phyloP scores from a whole-genome alignment of 2,888 invertebrate genomes.

The Trachelus tabidus region DNA sequence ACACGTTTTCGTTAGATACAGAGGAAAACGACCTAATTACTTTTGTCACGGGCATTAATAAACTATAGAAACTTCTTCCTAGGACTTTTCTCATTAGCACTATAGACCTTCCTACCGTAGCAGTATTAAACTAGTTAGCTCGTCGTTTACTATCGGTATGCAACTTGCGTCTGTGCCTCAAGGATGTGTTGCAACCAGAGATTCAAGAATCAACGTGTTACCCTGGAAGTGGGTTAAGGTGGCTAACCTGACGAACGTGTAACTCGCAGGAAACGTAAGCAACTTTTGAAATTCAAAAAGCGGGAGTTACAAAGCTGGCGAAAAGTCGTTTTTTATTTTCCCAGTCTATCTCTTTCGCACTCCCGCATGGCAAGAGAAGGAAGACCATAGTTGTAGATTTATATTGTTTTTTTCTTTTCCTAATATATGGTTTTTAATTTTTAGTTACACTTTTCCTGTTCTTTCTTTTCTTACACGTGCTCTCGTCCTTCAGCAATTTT shows the following conservation, averaged over 20 bases:
- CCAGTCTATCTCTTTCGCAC: conserved; percentile 11
- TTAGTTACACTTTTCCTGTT: too few species aligned
- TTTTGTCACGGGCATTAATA: neutral
- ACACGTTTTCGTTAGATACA: too few species aligned
- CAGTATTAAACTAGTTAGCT: neutral
- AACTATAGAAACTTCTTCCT: neutral
- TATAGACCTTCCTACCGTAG: neutral
- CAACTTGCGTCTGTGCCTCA: conserved; percentile 7
- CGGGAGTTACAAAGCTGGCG: conserved; percentile 33
- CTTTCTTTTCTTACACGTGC: too few species aligned
- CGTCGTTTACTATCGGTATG: conserved; percentile 2
- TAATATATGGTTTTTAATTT: too few species aligned
- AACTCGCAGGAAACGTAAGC: conserved; percentile 33
- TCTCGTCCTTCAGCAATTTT: too few species aligned
- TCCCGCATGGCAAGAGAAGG: neutral
- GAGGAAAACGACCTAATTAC: neutral
- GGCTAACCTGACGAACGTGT: conserved; percentile 13
- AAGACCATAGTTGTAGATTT: too few species aligned
- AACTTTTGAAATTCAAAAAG: conserved; percentile 28
- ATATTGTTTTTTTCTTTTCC: too few species aligned
- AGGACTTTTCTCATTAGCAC: conserved; percentile 1
- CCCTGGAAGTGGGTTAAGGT: neutral
- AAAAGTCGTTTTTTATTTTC: conserved; percentile 3
- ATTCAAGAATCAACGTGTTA: neutral
- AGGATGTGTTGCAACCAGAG: neutral